Evolutionary conservation across 2,888 invertebrate genomes (phyloP).

Genomic region (Heliothis peltigera): DNA sequence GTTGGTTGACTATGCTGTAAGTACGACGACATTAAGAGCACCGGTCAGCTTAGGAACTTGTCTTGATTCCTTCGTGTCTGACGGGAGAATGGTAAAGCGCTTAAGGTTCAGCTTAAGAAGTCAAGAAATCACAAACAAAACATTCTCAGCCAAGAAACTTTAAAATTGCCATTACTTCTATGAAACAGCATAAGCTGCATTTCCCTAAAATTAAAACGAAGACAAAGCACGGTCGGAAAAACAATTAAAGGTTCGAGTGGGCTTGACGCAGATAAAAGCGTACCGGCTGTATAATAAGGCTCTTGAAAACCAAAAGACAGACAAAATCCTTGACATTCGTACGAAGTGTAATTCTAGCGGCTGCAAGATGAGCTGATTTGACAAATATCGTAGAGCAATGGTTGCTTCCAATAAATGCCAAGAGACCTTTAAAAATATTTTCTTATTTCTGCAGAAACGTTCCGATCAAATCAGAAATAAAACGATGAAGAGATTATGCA

Average conservation of each 20-base stretch:
- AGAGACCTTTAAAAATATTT: slow-evolving; percentile 3
- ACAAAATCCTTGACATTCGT: slow-evolving; percentile 58
- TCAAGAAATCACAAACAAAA: too few relatives aligned
- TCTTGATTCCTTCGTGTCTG: slow-evolving; percentile 1
- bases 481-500: slow-evolving; percentile 26
- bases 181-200: slow-evolving; percentile 20
- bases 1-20: slow-evolving; percentile 27
- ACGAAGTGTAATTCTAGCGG: slow-evolving; percentile 44
- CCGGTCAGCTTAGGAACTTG: slow-evolving; percentile 13
- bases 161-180: background rate
- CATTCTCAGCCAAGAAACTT: too few relatives aligned
- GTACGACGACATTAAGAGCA: slow-evolving; percentile 16
- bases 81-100: too few relatives aligned
- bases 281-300: slow-evolving; percentile 44
- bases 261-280: slow-evolving; percentile 50
- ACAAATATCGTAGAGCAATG: slow-evolving; percentile 44
- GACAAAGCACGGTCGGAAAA: slow-evolving; percentile 26
- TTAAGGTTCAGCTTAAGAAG: too few relatives aligned
- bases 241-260: slow-evolving; percentile 50
- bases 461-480: slow-evolving; percentile 8
- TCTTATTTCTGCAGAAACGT: slow-evolving; percentile 1
- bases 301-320: slow-evolving; percentile 48
- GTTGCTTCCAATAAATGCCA: slow-evolving; percentile 37
- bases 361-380: slow-evolving; percentile 41
- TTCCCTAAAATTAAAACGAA: slow-evolving; percentile 32